Base-by-base conservation (phyloP, 2,888 invertebrate genomes). In the Gryllus longicercus region DNA sequence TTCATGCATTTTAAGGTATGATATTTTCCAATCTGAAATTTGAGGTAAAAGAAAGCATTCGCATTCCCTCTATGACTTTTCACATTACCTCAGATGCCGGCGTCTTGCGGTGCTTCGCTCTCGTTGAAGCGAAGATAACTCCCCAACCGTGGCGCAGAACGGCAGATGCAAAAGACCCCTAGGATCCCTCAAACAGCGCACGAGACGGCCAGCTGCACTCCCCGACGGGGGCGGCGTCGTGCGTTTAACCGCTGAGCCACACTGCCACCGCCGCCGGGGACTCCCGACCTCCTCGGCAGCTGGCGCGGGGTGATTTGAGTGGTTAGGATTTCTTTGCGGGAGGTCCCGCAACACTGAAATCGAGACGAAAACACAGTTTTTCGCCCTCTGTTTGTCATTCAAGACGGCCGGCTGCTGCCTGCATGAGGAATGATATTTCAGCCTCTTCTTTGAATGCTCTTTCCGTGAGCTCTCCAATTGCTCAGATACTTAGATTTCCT, bases 321-420 rank as follows among this genome's bases (percentile, higher is more conserved):
- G n/a, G 63, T 63, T 63, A 63, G 63, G 63, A 63, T 63, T 63
- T 63, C 63, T n/a, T 63, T 63, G 14, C n/a, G 63, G 16, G 14
- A 4, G 63, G 63, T 18, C 63, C 63, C 63, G 63, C 63, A 63
- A 63, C 63, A 63, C 63, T 63, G 63, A 63, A 63, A 63, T 63
- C n/a, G 63, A 63, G 63, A 63, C 63, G 63, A 63, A 63, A 63
- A 63, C 63, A 63, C 63, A n/a, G 63, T 63, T 63, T 63, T 63
- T 63, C n/a, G 63, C n/a, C n/a, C 16, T 11, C 63, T 63, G 63
- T 63, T 14, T n/a, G 63, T 63, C 63, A 63, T n/a, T n/a, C 63
- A n/a, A 63, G 14, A 63, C 16, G 63, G 63, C 16, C 63, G 63
- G 14, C 63, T 63, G 63, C 63, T n/a, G 63, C n/a, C n/a, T 63